Conservation (phyloP, 2,113 vertebrate genomes). For the Scortum barcoo region DNA sequence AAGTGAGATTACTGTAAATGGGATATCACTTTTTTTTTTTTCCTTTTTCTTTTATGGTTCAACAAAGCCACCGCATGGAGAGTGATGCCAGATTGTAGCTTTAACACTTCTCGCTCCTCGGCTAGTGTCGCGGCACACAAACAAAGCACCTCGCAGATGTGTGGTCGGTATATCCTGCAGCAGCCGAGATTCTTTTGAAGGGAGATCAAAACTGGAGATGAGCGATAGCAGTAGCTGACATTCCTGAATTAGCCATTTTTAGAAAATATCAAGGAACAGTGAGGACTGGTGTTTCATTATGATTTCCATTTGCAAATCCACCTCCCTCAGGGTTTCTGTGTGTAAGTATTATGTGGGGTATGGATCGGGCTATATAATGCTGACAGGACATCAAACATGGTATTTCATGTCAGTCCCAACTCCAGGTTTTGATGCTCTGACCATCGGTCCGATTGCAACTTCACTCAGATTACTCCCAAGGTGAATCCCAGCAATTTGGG, state of each 20-base stretch:
- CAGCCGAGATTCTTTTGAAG: slow-evolving; percentile 4
- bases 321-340: slow-evolving; percentile 1
- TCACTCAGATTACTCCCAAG: not conserved
- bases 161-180: slow-evolving; percentile 39
- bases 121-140: slow-evolving; percentile 7
- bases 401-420: not conserved
- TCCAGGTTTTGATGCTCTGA: not conserved
- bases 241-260: slow-evolving; percentile 50
- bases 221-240: slow-evolving; percentile 7
- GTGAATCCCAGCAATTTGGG: slow-evolving; percentile 1
- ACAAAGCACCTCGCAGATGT: slow-evolving; percentile 15
- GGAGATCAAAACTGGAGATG: slow-evolving; percentile 29
- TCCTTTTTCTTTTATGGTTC: slow-evolving; percentile 13
- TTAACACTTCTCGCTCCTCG: not conserved
- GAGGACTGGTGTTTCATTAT: slow-evolving; percentile 6
- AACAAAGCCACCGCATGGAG: slow-evolving; percentile 15
- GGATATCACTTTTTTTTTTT: slow-evolving; percentile 15
- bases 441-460: not conserved
- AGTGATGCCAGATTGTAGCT: slow-evolving; percentile 28
- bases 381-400: slow-evolving; percentile 3
- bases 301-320: not conserved
- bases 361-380: slow-evolving; percentile 6
- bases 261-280: slow-evolving; percentile 26
- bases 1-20: slow-evolving; percentile 44
- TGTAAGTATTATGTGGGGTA: not conserved